Percentiles rank a stretch among this genome's conserved stretches.
phyloP scores from a whole-genome alignment of 2,888 invertebrate genomes.

The Mechanitis messenoides region DNA sequence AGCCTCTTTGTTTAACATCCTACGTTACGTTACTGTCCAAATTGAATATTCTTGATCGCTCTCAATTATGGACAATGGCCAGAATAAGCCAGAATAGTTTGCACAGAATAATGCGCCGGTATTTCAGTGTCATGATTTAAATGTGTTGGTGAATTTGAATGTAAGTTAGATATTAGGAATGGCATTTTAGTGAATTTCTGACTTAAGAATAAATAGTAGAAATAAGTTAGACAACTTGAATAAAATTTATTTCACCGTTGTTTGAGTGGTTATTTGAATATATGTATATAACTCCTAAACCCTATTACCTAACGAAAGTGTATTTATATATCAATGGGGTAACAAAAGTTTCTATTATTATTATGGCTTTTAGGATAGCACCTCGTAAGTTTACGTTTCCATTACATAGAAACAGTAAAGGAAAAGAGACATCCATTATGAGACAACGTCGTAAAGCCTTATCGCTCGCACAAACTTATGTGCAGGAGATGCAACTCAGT shows the following conservation, averaged over 20 bases:
- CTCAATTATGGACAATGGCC: constrained; percentile 21
- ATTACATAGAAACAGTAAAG: background rate
- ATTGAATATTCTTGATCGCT: constrained; percentile 25
- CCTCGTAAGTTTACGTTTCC: background rate
- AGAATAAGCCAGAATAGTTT: constrained; percentile 7
- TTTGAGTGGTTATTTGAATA: too few species aligned
- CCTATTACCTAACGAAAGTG: too few species aligned
- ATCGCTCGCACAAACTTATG: background rate
- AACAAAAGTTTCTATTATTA: too few species aligned
- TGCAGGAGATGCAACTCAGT: background rate
- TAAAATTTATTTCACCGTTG: too few species aligned
- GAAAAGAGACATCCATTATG: constrained; percentile 5
- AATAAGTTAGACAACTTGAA: too few species aligned
- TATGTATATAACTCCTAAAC: too few species aligned
- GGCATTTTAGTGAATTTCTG: background rate
- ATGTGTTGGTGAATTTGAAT: background rate
- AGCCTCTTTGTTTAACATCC: constrained; percentile 25
- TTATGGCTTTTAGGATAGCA: background rate
- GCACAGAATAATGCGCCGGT: constrained; percentile 2
- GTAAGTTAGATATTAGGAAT: background rate
- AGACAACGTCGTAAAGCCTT: constrained; percentile 2
- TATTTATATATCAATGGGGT: too few species aligned
- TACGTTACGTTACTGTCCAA: constrained; percentile 17
- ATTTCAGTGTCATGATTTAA: constrained; percentile 3
- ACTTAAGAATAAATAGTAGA: too few species aligned